Percentiles rank a stretch among this genome's conserved stretches.
Conservation (phyloP, 2,888 invertebrate species). For the Hanleya hanleyi region DNA sequence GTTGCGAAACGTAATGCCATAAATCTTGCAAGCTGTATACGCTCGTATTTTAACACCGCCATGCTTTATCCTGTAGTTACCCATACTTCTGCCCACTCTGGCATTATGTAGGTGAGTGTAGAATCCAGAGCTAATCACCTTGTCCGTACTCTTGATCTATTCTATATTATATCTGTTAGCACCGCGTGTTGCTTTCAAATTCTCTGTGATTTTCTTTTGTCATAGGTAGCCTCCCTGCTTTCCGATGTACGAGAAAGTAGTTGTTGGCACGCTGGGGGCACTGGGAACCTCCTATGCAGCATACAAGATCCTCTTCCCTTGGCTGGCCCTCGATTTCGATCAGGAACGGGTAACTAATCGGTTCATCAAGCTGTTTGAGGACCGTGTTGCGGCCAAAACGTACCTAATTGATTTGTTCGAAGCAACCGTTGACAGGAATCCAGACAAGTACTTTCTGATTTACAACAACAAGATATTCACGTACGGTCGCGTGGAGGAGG, state of each 20-base stretch:
- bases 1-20: too few relatives aligned
- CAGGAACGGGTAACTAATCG: neutral
- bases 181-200: too few relatives aligned
- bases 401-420: conserved; percentile 51
- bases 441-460: conserved; percentile 48
- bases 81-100: too few relatives aligned
- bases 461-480: conserved; percentile 54
- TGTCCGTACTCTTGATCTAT: too few relatives aligned
- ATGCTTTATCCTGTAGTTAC: too few relatives aligned
- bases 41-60: too few relatives aligned
- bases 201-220: too few relatives aligned
- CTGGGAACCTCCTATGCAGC: neutral
- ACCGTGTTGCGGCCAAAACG: neutral
- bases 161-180: too few relatives aligned
- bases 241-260: neutral
- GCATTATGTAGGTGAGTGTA: too few relatives aligned
- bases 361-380: neutral
- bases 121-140: too few relatives aligned
- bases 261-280: neutral
- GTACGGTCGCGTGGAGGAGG: conserved; percentile 53
- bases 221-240: too few relatives aligned
- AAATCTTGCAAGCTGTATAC: too few relatives aligned
- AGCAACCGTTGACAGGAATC: conserved; percentile 36
- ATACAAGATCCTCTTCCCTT: neutral
- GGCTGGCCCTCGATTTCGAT: neutral